phyloP scores from a whole-genome alignment of 2,797 vertebrate genomes.

The Hoplostethus atlanticus region DNA sequence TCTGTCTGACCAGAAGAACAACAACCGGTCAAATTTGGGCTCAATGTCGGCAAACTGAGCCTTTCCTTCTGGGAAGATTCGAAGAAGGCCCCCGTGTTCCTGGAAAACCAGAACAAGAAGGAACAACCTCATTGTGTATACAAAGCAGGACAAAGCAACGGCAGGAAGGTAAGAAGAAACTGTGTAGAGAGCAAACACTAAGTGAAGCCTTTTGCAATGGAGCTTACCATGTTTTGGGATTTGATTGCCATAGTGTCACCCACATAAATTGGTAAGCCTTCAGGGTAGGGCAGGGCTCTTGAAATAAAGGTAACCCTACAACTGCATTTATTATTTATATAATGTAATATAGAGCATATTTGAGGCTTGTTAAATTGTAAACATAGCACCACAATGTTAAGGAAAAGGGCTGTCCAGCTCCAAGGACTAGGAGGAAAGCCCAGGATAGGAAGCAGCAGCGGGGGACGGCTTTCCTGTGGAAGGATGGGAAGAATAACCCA shows the following conservation, averaged over 20 bases:
- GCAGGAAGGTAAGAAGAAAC: slow-evolving; percentile 51
- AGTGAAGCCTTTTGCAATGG: slow-evolving; percentile 22
- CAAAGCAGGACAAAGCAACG: slow-evolving; percentile 45
- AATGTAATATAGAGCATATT: not conserved
- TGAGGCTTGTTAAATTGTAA: slow-evolving; percentile 49
- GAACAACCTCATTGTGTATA: slow-evolving; percentile 42
- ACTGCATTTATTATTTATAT: not conserved
- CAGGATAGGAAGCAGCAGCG: slow-evolving; percentile 81
- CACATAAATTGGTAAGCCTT: not conserved
- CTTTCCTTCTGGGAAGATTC: slow-evolving; percentile 99
- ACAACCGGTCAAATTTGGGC: slow-evolving; percentile 96
- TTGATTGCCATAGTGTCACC: slow-evolving; percentile 1
- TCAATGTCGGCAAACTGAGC: slow-evolving; percentile 98
- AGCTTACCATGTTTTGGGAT: slow-evolving; percentile 10
- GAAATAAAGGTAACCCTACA: not conserved
- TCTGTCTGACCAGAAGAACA: slow-evolving; percentile 99
- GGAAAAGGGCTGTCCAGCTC: slow-evolving; percentile 67
- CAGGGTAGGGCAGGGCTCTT: not conserved
- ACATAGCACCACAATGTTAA: slow-evolving; percentile 74
- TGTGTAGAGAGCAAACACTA: slow-evolving; percentile 21
- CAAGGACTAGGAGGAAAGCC: slow-evolving; percentile 70
- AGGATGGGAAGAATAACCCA: slow-evolving; percentile 82
- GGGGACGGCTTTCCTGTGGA: slow-evolving; percentile 83
- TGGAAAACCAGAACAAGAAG: slow-evolving; percentile 56
- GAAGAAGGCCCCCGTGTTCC: slow-evolving; percentile 94